Conservation (phyloP, 2,797 vertebrate genomes). For the Xerus rutilus region DNA sequence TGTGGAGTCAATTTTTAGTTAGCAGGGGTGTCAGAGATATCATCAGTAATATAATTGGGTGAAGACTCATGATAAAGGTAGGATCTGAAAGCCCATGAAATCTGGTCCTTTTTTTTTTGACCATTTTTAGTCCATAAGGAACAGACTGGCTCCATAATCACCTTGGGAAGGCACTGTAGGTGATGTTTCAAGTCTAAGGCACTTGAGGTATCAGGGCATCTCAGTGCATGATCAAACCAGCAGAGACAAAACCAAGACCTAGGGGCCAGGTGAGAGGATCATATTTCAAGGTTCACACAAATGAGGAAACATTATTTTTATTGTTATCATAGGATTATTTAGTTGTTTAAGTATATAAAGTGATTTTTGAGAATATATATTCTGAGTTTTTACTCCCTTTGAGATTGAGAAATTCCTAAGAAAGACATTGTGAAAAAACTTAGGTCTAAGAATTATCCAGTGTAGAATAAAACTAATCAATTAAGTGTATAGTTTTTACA, state of each 20-base stretch:
- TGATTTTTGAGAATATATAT: constrained; percentile 12
- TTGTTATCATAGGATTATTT: neutral
- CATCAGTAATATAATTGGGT: neutral
- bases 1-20: neutral
- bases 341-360: neutral
- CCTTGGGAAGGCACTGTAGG: neutral
- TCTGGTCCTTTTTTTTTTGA: neutral
- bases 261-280: neutral
- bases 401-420: neutral
- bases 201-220: neutral
- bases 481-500: constrained; percentile 39
- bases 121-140: neutral
- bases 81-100: neutral
- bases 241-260: neutral
- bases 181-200: neutral
- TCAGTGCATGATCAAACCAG: neutral
- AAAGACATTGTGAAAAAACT: neutral
- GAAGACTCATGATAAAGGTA: neutral
- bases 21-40: neutral
- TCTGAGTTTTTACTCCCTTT: neutral
- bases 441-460: constrained; percentile 30
- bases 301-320: neutral
- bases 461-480: constrained; percentile 56
- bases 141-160: neutral
- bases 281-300: neutral